A percentile compares a stretch with the other conserved stretches of the same genome.
Evolutionary conservation across 2,888 invertebrate genomes (phyloP).

Genomic region (Drosophila prolongata): DNA sequence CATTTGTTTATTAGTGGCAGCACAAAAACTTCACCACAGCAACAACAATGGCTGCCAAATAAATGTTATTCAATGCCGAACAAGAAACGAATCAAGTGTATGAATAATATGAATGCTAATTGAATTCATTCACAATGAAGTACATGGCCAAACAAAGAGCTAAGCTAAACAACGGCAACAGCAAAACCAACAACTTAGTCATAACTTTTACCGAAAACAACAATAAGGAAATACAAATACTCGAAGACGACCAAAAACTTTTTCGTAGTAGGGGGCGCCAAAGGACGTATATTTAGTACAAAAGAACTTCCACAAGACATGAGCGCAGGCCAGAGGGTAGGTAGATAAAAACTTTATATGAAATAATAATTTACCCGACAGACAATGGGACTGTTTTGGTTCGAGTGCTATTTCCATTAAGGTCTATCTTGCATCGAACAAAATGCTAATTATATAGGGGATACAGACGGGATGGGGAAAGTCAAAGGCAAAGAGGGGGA

Average conservation of each 20-base stretch:
- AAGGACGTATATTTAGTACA: constrained; percentile 24
- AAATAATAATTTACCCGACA: constrained; percentile 37
- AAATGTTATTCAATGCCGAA: constrained; percentile 68
- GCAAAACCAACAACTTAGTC: constrained; percentile 60
- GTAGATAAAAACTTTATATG: constrained; percentile 47
- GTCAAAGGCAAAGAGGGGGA: background rate
- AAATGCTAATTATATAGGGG: constrained; percentile 40
- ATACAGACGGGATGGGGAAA: background rate
- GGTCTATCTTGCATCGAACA: constrained; percentile 30
- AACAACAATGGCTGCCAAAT: constrained; percentile 53
- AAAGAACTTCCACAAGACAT: constrained; percentile 28
- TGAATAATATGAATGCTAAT: constrained; percentile 80
- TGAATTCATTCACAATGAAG: constrained; percentile 70
- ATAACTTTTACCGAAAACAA: constrained; percentile 45
- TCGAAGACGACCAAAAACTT: constrained; percentile 36
- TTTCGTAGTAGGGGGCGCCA: constrained; percentile 6
- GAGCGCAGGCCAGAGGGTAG: constrained; percentile 2
- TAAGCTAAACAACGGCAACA: constrained; percentile 39
- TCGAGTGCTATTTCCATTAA: constrained; percentile 22
- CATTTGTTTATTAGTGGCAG: constrained; percentile 72
- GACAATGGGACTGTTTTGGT: constrained; percentile 12
- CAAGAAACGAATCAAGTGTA: constrained; percentile 69
- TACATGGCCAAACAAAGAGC: constrained; percentile 58
- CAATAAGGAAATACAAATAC: constrained; percentile 44
- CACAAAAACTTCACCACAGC: constrained; percentile 29